Evolutionary conservation across 1,140 invertebrate genomes (phyloP).

Genomic region (Dufourea novaeangliae): DNA sequence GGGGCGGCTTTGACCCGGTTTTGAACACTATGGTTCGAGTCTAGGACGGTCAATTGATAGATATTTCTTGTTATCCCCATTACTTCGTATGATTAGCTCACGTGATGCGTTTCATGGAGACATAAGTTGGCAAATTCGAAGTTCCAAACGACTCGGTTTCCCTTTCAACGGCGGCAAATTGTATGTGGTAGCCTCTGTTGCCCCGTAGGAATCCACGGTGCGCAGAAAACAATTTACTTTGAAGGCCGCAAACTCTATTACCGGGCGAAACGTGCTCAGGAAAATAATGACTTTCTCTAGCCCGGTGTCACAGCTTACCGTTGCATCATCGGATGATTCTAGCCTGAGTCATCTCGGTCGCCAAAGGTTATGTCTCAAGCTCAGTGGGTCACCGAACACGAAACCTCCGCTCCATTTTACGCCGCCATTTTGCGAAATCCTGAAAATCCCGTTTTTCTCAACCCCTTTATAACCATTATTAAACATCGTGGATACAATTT

Average conservation of each 20-base stretch:
- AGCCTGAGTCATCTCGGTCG: slow-evolving; percentile 68
- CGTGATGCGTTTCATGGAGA: no score
- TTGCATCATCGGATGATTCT: slow-evolving; percentile 78
- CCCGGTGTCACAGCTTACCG: slow-evolving; percentile 61
- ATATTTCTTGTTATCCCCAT: no score
- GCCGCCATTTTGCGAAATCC: neutral
- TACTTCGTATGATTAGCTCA: neutral
- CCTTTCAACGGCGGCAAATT: neutral
- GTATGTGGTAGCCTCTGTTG: neutral
- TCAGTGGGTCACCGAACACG: slow-evolving; percentile 77
- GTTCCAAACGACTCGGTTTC: slow-evolving; percentile 14
- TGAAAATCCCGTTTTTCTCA: neutral
- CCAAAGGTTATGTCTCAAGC: slow-evolving; percentile 81
- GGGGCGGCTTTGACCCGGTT: no score
- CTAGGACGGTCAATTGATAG: no score
- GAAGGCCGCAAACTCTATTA: slow-evolving; percentile 82
- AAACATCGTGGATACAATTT: neutral
- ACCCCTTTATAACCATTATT: neutral
- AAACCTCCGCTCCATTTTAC: slow-evolving; percentile 38
- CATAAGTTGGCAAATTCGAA: neutral
- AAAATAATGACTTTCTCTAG: slow-evolving; percentile 80
- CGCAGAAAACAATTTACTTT: slow-evolving; percentile 81
- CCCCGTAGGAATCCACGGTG: slow-evolving; percentile 30
- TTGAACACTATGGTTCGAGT: no score
- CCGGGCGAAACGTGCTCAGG: slow-evolving; percentile 72